Evolutionary conservation across 2,797 vertebrate species (phyloP).

Genomic region (Urocyon cinereoargenteus): DNA sequence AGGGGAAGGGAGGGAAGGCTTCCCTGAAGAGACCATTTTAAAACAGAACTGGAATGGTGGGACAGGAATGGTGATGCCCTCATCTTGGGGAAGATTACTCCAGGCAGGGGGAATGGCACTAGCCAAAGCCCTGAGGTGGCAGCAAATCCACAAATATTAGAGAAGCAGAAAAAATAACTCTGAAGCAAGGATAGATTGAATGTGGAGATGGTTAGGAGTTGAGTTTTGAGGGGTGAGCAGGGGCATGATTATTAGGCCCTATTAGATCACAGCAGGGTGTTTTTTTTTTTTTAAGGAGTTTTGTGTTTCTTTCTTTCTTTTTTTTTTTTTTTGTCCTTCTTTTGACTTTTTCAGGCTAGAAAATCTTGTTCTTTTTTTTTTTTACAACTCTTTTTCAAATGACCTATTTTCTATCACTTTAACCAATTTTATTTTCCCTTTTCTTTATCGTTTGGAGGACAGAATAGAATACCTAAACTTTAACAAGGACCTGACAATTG

Average conservation of each 20-base stretch:
- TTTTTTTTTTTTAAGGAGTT: neutral
- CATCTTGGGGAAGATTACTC: neutral
- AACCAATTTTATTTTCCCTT: neutral
- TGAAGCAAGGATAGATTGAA: neutral
- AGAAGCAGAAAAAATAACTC: neutral
- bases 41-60: neutral
- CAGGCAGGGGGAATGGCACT: neutral
- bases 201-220: fast-evolving
- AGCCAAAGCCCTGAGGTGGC: neutral
- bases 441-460: neutral
- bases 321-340: neutral
- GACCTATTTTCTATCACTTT: neutral
- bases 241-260: too few relatives aligned
- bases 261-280: neutral
- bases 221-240: fast-evolving
- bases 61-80: fast-evolving
- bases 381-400: neutral
- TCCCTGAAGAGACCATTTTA: neutral
- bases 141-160: neutral
- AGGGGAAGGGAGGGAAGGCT: neutral
- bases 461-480: neutral
- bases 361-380: neutral
- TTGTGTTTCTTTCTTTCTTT: neutral
- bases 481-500: neutral
- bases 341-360: neutral